Percentiles rank a stretch among this genome's conserved stretches.
These are phyloP conservation scores for Podargus strigoides DNA, from an alignment of 2,797 vertebrate species.

Conservation along the genomic window DNA sequence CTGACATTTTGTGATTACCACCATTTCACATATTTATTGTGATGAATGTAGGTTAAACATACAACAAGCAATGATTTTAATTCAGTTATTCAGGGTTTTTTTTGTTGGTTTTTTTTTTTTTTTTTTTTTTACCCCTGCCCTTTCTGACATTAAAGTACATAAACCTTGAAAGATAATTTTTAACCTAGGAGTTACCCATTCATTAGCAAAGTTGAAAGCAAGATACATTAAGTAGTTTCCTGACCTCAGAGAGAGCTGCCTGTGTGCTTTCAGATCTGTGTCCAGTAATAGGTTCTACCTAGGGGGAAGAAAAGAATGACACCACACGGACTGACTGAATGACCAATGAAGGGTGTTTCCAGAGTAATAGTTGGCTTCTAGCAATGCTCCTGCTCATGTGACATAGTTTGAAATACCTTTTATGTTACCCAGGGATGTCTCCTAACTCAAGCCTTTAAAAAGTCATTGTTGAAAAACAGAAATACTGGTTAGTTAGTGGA, in stretches of 20 bases:
- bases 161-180: constrained; percentile 74
- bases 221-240: constrained; percentile 54
- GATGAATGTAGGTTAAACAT: background rate
- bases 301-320: constrained; percentile 15
- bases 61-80: background rate
- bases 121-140: background rate
- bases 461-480: background rate
- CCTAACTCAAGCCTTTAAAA: constrained; percentile 8
- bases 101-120: too few relatives aligned
- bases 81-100: too few relatives aligned
- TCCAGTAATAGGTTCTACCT: constrained; percentile 48
- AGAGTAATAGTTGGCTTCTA: constrained; percentile 30
- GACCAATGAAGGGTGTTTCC: background rate
- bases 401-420: constrained; percentile 23
- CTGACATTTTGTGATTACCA: background rate
- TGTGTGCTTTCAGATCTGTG: constrained; percentile 44
- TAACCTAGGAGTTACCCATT: constrained; percentile 72
- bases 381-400: constrained; percentile 1
- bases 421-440: background rate
- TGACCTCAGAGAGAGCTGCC: constrained; percentile 5
- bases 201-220: constrained; percentile 43
- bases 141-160: constrained; percentile 31
- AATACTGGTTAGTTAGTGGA: background rate
- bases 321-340: background rate
- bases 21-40: background rate